Base-by-base conservation (phyloP, 2,113 vertebrate species). In the Felis chaus region DNA sequence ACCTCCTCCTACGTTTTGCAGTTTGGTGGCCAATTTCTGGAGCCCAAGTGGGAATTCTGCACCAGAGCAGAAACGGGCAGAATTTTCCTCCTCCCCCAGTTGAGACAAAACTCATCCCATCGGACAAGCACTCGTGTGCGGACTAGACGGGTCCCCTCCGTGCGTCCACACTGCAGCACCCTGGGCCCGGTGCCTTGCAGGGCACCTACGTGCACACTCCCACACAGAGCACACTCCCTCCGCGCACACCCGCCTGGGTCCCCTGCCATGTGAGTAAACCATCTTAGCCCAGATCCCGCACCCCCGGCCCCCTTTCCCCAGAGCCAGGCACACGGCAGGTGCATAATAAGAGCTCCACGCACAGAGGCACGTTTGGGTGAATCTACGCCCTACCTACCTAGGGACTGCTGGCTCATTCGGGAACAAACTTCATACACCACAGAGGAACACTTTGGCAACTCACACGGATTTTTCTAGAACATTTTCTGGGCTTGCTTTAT, bases 91-190 rank as follows among this genome's bases (percentile, higher is more conserved):
- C 33, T 66, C 7, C 7, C 48, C 23, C 25, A 1, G 31, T 12
- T 33, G 18, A 41, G 9, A 29, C 25, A 2, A 10, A 23, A 4
- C 15, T 27, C 82, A 16, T 23, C 25, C 13, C 19, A 1, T 14
- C 31, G 0, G 36, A 57, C 61, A 1, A 50, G 78, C 66, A n/a
- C 0, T 4, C 1, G 1, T 16, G 41, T 1, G 27, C 41, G 4
- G 13, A 2, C 73, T 7, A 1, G 25, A 27, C 41, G 36, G 36
- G 39, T 29, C 1, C 1, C 0, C 4, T 33, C 29, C 0, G 2
- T 7, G 0, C 36, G 5, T 10, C 11, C 3, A 12, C 14, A 4
- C 12, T 0, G 27, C 7, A 0, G 16, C 63, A 18, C 1, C 0
- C 29, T 7, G 10, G 19, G 6, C 4, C 5, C 13, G 8, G 53